Conservation (phyloP, 2,888 invertebrate species). For the Synanthedon myopaeformis region DNA sequence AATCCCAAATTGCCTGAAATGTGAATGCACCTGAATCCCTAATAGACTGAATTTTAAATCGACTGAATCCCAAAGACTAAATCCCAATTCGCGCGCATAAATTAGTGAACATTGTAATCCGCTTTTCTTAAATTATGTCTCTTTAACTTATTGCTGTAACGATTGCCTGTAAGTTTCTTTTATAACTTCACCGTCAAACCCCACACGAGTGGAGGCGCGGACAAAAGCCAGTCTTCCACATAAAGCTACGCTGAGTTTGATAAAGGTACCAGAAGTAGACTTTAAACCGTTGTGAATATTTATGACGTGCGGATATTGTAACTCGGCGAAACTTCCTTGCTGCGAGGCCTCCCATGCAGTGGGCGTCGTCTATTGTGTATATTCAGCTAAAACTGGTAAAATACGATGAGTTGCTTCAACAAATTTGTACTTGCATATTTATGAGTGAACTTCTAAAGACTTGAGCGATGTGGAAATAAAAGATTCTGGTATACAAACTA, state of each 20-base stretch:
- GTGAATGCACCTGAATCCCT: too few relatives aligned
- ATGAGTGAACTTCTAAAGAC: constrained; percentile 56
- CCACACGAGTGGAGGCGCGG: too few relatives aligned
- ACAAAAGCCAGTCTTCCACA: constrained; percentile 4
- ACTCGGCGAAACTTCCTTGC: constrained; percentile 40
- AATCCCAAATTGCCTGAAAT: too few relatives aligned
- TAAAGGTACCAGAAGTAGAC: constrained; percentile 34
- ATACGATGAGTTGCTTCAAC: constrained; percentile 43
- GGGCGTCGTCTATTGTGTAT: constrained; percentile 34
- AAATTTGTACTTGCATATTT: constrained; percentile 56
- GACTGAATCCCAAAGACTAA: too few relatives aligned
- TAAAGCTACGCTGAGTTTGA: constrained; percentile 15
- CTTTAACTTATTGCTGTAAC: background rate
- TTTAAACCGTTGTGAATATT: constrained; percentile 50
- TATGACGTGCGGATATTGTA: constrained; percentile 56
- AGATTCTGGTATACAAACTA: background rate
- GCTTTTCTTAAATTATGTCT: background rate
- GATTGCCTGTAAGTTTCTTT: too few relatives aligned
- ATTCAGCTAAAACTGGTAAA: constrained; percentile 47
- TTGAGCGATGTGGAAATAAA: constrained; percentile 52
- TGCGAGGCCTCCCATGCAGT: constrained; percentile 16
- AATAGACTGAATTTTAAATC: too few relatives aligned
- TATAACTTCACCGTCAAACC: too few relatives aligned
- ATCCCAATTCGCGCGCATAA: too few relatives aligned
- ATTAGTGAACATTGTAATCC: too few relatives aligned